Base-by-base conservation (phyloP, 2,797 vertebrate genomes). In the Spatula versicolor region DNA sequence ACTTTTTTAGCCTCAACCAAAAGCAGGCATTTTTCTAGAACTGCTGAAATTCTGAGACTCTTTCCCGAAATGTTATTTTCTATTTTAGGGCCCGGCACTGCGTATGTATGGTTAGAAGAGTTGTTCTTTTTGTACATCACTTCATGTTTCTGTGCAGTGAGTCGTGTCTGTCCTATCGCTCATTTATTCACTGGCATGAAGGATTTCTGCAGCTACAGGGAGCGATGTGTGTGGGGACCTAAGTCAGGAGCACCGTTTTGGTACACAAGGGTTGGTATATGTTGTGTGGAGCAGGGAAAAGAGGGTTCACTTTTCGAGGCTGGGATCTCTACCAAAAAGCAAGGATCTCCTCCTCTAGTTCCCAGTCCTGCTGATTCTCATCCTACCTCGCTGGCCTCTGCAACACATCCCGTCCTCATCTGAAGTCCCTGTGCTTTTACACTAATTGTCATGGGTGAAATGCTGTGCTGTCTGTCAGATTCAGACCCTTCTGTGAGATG, bases 261-360 rank as follows among this genome's bases (percentile, higher is more conserved):
- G 28, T 15, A 4, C 6, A 2, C 13, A 3, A 2, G 64, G 28
- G 22, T 59, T 26, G 2, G 37, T 23, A 1, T 7, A 2, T 31
- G 43, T 26, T 26, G 26, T 15, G 3, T 2, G n/a, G 60, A 37
- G 52, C 58, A 25, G 20, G 41, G 75, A 64, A 20, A 41, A 31
- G 58, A 50, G 25, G 35, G 17, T 23, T 79, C 41, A 17, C 52
- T 37, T 41, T 72, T 31, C 35, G 26, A 25, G 52, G 30, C 33
- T 30, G 23, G 46, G 25, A 35, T 62, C 23, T 55, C 55, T 63
- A 71, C 64, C 50, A 37, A 31, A 62, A 50, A 37, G 22, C 64
- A 50, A 4, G 0, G 0, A 11, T 37, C 39, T 60, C 62, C 56
- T 71, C 22, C 41, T 69, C 50, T 21, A 41, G 39, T 37, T 58